Evolutionary conservation across 2,888 invertebrate species (phyloP).

Genomic region (Caenorhabditis zanzibari): DNA sequence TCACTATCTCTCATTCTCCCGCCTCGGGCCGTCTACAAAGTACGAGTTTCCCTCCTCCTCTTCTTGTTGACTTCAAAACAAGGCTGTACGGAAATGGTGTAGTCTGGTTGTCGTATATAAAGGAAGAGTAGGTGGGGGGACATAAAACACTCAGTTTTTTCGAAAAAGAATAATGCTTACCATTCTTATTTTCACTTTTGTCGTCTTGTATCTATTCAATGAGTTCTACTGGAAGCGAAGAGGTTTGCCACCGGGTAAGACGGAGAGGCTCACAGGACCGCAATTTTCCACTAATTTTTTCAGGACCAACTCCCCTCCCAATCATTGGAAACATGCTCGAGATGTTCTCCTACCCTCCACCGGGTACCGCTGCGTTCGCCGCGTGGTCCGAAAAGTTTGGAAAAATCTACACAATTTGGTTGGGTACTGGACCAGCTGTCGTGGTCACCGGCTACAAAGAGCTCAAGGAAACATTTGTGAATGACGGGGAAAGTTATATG

Average conservation of each 20-base stretch:
- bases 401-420: constrained; percentile 68
- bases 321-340: constrained; percentile 68
- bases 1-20: background rate
- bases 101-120: constrained; percentile 12
- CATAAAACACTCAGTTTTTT: too few relatives aligned
- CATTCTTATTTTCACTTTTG: constrained; percentile 8
- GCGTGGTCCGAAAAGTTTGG: constrained; percentile 68
- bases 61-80: background rate
- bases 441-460: constrained; percentile 63
- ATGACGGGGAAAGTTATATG: constrained; percentile 64
- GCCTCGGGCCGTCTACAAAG: constrained; percentile 38
- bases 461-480: constrained; percentile 69
- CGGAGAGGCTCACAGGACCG: background rate
- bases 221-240: constrained; percentile 69
- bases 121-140: background rate
- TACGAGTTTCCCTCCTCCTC: constrained; percentile 36
- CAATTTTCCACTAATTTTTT: background rate
- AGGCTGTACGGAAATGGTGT: constrained; percentile 55
- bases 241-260: constrained; percentile 62
- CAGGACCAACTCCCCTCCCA: constrained; percentile 67
- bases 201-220: constrained; percentile 46
- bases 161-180: too few relatives aligned
- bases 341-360: constrained; percentile 55
- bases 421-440: constrained; percentile 64
- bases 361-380: constrained; percentile 55